phyloP scores from a whole-genome alignment of 2,113 vertebrate genomes.

The Blennius ocellaris region DNA sequence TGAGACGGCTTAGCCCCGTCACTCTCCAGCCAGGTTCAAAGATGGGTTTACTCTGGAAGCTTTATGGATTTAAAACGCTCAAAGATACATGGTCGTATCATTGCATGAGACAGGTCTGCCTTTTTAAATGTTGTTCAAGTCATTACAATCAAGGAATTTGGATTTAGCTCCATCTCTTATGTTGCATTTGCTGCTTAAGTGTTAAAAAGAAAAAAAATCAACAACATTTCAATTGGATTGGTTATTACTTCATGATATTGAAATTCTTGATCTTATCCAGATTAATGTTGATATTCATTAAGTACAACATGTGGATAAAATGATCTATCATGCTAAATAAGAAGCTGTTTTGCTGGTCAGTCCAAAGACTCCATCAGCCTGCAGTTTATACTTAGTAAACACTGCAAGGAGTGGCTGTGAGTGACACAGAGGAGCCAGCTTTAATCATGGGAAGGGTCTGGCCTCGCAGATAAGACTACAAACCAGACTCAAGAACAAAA shows the following conservation, averaged over 20 bases:
- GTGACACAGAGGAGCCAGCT: constrained; percentile 42
- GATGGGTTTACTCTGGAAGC: no score
- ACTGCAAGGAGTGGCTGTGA: constrained; percentile 3
- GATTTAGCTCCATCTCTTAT: no score
- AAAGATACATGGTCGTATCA: no score
- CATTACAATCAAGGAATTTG: no score
- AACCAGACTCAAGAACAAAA: constrained; percentile 32
- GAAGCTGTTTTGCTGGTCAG: neutral
- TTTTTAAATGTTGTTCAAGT: no score
- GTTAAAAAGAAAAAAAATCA: no score
- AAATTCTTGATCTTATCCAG: neutral
- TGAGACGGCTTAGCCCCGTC: neutral
- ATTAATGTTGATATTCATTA: constrained; percentile 23
- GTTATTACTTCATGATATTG: no score
- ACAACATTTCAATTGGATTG: no score
- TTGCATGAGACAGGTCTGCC: no score
- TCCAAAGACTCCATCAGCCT: constrained; percentile 5
- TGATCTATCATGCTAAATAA: neutral
- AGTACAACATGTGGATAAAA: neutral
- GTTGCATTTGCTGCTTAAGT: no score
- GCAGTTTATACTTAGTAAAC: neutral
- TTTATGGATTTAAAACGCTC: no score
- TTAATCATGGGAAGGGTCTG: constrained; percentile 57
- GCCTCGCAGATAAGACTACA: constrained; percentile 63
- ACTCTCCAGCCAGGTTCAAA: neutral